These are phyloP conservation scores for Onychorhynchus coronatus DNA, from an alignment of 2,113 vertebrate species.

Conservation along the genomic window DNA sequence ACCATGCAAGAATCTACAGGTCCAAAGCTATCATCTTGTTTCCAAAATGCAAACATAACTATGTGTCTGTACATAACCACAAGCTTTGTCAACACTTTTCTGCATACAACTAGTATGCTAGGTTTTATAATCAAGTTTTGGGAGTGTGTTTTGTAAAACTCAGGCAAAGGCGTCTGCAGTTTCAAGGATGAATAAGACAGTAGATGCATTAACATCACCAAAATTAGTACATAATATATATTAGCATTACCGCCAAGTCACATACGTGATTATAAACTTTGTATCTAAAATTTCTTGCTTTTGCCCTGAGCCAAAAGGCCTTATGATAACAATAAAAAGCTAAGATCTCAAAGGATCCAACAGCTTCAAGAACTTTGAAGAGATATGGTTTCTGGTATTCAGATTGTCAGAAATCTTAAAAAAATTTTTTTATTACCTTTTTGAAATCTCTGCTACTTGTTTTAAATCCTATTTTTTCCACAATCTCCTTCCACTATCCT, in stretches of 20 bases:
- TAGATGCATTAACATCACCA: neutral
- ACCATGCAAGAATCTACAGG: neutral
- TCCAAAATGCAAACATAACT: neutral
- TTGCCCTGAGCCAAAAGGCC: neutral
- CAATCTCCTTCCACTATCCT: neutral
- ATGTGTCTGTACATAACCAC: neutral
- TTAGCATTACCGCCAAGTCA: neutral
- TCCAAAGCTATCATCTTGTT: neutral
- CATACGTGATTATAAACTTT: neutral
- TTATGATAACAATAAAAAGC: neutral
- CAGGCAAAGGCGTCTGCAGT: neutral
- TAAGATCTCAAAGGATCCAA: neutral
- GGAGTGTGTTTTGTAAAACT: neutral
- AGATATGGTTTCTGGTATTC: neutral
- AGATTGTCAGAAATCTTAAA: neutral
- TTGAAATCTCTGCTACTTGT: neutral
- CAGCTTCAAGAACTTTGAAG: neutral
- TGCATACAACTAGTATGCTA: neutral
- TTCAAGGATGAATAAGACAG: neutral
- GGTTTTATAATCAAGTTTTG: neutral
- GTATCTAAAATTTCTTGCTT: neutral
- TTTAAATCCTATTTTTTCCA: neutral
- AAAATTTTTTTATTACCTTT: neutral
- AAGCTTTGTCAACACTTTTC: neutral
- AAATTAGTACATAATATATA: neutral